Percentiles rank a stretch among this genome's conserved stretches.
Evolutionary conservation across 2,113 vertebrate genomes (phyloP).

Genomic region (Datnioides undecimradiatus): DNA sequence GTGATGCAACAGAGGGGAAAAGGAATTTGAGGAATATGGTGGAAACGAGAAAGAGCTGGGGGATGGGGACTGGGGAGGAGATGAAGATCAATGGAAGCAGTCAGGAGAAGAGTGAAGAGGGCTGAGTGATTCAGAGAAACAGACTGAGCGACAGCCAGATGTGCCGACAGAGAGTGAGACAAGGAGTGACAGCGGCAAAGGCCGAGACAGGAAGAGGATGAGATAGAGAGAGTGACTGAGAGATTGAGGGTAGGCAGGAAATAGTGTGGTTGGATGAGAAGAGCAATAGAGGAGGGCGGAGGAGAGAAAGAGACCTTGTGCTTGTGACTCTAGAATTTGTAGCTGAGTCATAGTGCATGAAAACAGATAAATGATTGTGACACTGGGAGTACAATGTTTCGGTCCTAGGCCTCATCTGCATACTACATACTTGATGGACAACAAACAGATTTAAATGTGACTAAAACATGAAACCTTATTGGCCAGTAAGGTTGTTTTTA

Average conservation of each 20-base stretch:
- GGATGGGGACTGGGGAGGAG: not conserved
- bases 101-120: constrained; percentile 27
- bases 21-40: constrained; percentile 44
- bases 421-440: not conserved
- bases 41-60: constrained; percentile 20
- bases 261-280: not conserved
- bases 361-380: constrained; percentile 3
- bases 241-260: constrained; percentile 28
- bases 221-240: constrained; percentile 35
- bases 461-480: not conserved
- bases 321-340: constrained; percentile 13
- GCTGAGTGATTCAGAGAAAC: constrained; percentile 33
- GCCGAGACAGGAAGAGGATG: not conserved
- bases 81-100: constrained; percentile 55
- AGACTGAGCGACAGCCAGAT: constrained; percentile 37
- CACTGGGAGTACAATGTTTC: not conserved
- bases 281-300: not conserved
- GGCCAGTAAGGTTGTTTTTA: too few species aligned
- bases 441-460: too few species aligned
- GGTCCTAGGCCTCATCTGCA: not conserved
- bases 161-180: constrained; percentile 39
- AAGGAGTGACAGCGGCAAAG: constrained; percentile 30
- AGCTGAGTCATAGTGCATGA: constrained; percentile 24
- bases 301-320: constrained; percentile 2
- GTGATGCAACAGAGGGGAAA: constrained; percentile 40